Conservation (phyloP, 2,797 vertebrate species). For the Coreius guichenoti region DNA sequence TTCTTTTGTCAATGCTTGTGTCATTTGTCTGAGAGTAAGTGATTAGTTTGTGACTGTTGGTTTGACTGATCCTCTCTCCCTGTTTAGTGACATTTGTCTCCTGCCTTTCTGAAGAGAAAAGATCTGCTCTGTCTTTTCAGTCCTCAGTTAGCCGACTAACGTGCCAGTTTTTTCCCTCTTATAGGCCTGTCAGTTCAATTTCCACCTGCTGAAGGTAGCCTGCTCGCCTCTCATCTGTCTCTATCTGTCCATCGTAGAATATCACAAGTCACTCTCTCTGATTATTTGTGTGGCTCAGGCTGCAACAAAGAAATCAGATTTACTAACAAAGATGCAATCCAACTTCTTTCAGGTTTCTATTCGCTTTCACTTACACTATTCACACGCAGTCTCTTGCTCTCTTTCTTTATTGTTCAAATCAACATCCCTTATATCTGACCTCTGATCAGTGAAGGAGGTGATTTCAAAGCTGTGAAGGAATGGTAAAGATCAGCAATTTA, state of each 20-base stretch:
- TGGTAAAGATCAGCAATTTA: neutral
- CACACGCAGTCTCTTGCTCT: neutral
- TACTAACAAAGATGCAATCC: conserved; percentile 74
- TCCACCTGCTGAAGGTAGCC: conserved; percentile 83
- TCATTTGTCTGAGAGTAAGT: neutral
- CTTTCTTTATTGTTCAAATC: neutral
- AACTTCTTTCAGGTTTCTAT: conserved; percentile 38
- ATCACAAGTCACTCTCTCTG: conserved; percentile 40
- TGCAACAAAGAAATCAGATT: conserved; percentile 78
- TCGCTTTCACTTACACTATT: neutral
- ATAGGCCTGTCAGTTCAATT: conserved; percentile 84
- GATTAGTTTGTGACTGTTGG: conserved; percentile 5
- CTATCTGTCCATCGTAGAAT: conserved; percentile 17
- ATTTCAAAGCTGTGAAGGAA: neutral
- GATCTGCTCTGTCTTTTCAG: neutral
- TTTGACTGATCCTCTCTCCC: neutral
- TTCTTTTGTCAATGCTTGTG: neutral
- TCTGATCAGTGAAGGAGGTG: neutral
- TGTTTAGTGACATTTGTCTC: neutral
- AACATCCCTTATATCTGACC: neutral
- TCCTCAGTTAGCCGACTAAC: conserved; percentile 61
- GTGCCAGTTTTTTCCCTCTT: conserved; percentile 72
- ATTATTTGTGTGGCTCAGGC: conserved; percentile 73
- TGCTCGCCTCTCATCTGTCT: conserved; percentile 61
- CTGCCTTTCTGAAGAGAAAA: neutral